Evolutionary conservation across 2,888 invertebrate genomes (phyloP).

Genomic region (Caenorhabditis becei): DNA sequence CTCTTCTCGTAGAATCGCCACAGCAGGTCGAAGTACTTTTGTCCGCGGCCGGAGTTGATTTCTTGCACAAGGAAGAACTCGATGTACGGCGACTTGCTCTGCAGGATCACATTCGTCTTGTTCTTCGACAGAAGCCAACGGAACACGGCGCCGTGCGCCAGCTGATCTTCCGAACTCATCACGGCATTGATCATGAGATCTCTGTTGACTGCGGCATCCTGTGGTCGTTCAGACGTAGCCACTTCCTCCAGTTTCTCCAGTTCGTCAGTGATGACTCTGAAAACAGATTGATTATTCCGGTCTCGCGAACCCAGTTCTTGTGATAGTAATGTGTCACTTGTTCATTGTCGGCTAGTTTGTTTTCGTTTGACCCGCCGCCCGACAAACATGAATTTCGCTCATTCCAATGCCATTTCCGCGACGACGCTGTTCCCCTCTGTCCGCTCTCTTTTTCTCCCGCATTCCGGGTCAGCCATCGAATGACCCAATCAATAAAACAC

Average conservation of each 20-base stretch:
- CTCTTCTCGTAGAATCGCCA: conserved; percentile 94
- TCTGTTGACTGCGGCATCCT: conserved; percentile 83
- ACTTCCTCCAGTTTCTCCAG: conserved; percentile 53
- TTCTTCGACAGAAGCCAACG: conserved; percentile 75
- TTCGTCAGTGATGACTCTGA: conserved; percentile 62
- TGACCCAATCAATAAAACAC: conserved; percentile 38
- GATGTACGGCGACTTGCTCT: conserved; percentile 86
- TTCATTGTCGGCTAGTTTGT: not conserved
- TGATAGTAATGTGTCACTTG: no score
- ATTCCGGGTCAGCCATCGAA: not conserved
- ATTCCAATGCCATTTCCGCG: conserved; percentile 19
- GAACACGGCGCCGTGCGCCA: conserved; percentile 92
- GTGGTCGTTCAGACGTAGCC: conserved; percentile 32
- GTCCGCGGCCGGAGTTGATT: conserved; percentile 73
- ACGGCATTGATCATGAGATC: conserved; percentile 83
- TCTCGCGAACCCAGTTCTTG: not conserved
- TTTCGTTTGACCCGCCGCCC: conserved; percentile 10
- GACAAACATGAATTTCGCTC: not conserved
- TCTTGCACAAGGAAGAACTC: conserved; percentile 87
- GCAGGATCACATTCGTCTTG: conserved; percentile 70
- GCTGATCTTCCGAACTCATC: conserved; percentile 87
- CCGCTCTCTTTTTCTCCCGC: conserved; percentile 18
- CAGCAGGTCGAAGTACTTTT: conserved; percentile 86
- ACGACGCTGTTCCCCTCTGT: not conserved
- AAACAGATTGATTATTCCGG: not conserved